phyloP scores from a whole-genome alignment of 2,113 vertebrate genomes.

The Chaenogobius annularis region DNA sequence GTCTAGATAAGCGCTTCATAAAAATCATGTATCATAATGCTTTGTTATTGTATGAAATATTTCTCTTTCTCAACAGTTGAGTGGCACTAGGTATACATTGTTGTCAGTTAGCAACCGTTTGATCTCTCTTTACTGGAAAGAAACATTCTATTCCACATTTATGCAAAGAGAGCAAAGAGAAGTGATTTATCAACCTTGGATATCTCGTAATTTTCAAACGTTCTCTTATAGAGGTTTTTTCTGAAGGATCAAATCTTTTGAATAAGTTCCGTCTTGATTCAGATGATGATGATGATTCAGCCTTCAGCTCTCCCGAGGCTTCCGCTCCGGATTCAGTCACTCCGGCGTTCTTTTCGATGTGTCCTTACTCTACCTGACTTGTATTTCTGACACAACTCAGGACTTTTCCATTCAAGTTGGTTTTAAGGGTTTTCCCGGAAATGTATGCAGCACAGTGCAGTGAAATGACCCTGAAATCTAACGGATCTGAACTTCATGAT shows the following conservation, averaged over 20 bases:
- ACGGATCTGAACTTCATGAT: constrained; percentile 3
- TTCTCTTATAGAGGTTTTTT: constrained; percentile 26
- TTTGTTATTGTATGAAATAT: background rate
- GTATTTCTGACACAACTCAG: constrained; percentile 9
- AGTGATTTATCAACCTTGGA: constrained; percentile 10
- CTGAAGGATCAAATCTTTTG: constrained; percentile 47
- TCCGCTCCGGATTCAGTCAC: constrained; percentile 35
- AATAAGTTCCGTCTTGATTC: constrained; percentile 31
- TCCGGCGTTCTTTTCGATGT: constrained; percentile 33
- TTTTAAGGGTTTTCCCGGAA: constrained; percentile 8
- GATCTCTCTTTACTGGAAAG: background rate
- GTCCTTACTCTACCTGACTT: constrained; percentile 30
- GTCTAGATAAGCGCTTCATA: too few relatives aligned
- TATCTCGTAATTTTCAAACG: constrained; percentile 11
- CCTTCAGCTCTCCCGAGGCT: constrained; percentile 29
- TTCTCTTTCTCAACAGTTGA: background rate
- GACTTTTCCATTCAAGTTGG: constrained; percentile 14
- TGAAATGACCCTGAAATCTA: constrained; percentile 9
- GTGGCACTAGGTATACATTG: background rate
- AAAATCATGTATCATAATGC: too few relatives aligned
- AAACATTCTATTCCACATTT: constrained; percentile 1
- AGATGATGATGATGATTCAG: constrained; percentile 41
- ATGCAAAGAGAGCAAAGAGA: background rate
- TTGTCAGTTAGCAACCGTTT: background rate
- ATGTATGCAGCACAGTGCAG: constrained; percentile 7